Evolutionary conservation across 2,888 invertebrate species (phyloP).

Genomic region (Synanthedon andrenaeformis): DNA sequence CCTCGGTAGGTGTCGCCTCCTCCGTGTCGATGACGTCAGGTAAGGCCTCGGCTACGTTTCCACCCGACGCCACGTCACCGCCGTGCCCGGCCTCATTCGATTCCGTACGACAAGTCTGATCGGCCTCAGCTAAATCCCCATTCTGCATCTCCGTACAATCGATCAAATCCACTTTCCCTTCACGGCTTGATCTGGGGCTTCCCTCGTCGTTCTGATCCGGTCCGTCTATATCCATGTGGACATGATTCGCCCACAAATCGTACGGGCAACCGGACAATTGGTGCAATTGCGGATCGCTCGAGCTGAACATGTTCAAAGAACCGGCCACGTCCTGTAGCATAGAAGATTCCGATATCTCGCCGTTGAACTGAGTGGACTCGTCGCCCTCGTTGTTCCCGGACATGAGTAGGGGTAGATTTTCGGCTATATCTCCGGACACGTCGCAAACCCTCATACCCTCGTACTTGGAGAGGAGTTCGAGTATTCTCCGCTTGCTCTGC

Average conservation of each 20-base stretch:
- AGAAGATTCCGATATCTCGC: constrained; percentile 41
- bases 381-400: constrained; percentile 28
- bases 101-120: constrained; percentile 75
- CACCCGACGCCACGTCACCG: constrained; percentile 23
- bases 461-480: constrained; percentile 48
- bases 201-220: constrained; percentile 36
- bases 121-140: constrained; percentile 84
- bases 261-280: constrained; percentile 49
- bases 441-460: constrained; percentile 54
- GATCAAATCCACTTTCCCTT: constrained; percentile 55
- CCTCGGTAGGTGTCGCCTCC: constrained; percentile 64
- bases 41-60: constrained; percentile 35
- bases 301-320: constrained; percentile 46
- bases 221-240: constrained; percentile 44
- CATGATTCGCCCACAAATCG: constrained; percentile 53
- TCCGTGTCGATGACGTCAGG: constrained; percentile 65
- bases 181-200: constrained; percentile 40
- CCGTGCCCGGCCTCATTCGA: constrained; percentile 21
- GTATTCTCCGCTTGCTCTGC: constrained; percentile 40
- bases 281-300: constrained; percentile 49
- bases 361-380: constrained; percentile 25
- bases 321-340: constrained; percentile 61
- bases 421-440: constrained; percentile 50
- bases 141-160: constrained; percentile 72
- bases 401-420: constrained; percentile 38